Base-by-base conservation (phyloP, 1,140 invertebrate genomes). In the Mya arenaria region DNA sequence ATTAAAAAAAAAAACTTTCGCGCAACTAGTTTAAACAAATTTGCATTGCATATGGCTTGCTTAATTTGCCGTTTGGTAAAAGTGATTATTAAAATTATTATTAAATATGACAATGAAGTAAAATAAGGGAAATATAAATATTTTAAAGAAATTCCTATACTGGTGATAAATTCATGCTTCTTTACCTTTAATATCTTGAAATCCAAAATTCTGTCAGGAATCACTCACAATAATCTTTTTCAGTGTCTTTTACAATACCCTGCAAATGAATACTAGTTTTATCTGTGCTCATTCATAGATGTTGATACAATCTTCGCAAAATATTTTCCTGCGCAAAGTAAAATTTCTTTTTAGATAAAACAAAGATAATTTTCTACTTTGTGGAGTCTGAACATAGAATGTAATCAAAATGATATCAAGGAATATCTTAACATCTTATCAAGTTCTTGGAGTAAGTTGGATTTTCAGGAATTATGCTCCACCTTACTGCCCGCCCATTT, bases 361-460 rank as follows among this genome's bases (percentile, higher is more conserved):
- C 68, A 23, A 37, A 68, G 75, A 78, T 78, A 65, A 78, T 28
- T 17, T 13, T 68, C 30, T 34, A 15, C n/a, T 25, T 58, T 37
- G 48, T 52, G 25, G 10, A 55, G 34, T 36, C 75, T 41, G 25
- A 60, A 52, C 41, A 58, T 62, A 68, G 32, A 15, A 32, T 39
- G 34, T 68, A 68, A 78, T 78, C 75, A 68, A 34, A 78, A 66
- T 78, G 63, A 78, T 78, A 78, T 78, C 75, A 63, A 63, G 71
- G 41, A 63, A 75, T 65, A 60, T 75, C 56, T 41, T n/a, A 23
- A 30, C n/a, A 23, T 48, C 73, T 75, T 75, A 75, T 75, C 73
- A 41, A n/a, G 48, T 62, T 75, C 48, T 30, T 62, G 48, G 58
- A 62, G 58, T 62, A 34, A 63, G 34, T 39, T 28, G 52, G 60